Conservation (phyloP, 2,113 vertebrate genomes). For the Petrocephalus microphthalmus region DNA sequence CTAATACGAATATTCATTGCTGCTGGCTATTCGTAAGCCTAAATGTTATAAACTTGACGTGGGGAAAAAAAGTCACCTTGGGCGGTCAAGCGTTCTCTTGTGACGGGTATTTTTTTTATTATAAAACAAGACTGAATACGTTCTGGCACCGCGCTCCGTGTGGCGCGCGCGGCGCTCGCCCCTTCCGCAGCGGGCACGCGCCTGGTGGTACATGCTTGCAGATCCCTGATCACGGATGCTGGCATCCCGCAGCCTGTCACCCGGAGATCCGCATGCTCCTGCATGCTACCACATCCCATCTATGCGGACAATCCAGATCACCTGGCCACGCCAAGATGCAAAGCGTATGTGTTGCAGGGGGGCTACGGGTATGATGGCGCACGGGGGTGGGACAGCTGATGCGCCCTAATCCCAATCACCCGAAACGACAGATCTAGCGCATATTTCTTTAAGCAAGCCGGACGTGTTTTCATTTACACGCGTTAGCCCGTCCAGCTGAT, state of each 20-base stretch:
- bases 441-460: background rate
- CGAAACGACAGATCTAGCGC: background rate
- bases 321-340: background rate
- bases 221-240: background rate
- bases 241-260: background rate
- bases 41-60: background rate
- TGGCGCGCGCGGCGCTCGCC: background rate
- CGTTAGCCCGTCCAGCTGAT: background rate
- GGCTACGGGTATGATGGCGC: background rate
- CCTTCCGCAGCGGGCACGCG: background rate
- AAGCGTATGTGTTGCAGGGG: background rate
- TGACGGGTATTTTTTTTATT: background rate
- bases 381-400: background rate
- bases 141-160: background rate
- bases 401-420: background rate
- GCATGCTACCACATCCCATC: background rate
- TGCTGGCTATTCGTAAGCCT: background rate
- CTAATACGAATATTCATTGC: background rate
- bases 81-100: background rate
- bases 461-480: background rate
- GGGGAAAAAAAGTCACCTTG: background rate
- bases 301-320: background rate
- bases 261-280: background rate
- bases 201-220: background rate
- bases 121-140: background rate